phyloP scores from a whole-genome alignment of 1,140 invertebrate species.

The silkworm (Bombyx mori) region DNA sequence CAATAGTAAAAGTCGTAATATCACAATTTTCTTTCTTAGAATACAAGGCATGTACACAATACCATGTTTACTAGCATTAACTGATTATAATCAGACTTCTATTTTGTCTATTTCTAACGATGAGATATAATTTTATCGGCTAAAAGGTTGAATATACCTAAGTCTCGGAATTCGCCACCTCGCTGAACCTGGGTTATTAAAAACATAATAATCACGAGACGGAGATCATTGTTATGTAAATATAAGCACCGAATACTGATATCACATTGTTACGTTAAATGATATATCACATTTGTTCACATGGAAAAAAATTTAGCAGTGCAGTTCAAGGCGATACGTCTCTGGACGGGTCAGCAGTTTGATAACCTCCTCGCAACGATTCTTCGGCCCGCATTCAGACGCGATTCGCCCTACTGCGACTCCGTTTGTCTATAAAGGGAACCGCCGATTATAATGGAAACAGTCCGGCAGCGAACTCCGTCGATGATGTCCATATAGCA shows the following conservation, averaged over 20 bases:
- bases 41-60: too few relatives aligned
- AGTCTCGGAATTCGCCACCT: too few relatives aligned
- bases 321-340: conserved; percentile 31
- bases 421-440: conserved; percentile 59
- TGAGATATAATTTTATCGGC: too few relatives aligned
- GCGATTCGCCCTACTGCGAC: conserved; percentile 50
- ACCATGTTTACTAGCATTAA: too few relatives aligned
- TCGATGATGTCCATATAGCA: conserved; percentile 51
- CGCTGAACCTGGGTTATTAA: too few relatives aligned
- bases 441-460: conserved; percentile 45
- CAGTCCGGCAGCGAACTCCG: conserved; percentile 57
- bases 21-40: too few relatives aligned
- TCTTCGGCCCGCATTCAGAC: conserved; percentile 35
- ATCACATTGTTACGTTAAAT: too few relatives aligned
- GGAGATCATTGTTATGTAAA: neutral
- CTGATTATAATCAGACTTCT: too few relatives aligned
- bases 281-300: neutral
- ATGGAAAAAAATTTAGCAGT: conserved; percentile 26
- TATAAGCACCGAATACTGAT: neutral
- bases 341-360: conserved; percentile 29
- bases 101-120: too few relatives aligned
- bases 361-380: conserved; percentile 50
- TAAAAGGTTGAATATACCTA: too few relatives aligned
- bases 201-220: neutral
- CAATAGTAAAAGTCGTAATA: too few relatives aligned